Conservation (phyloP, 2,888 invertebrate species). For the Polymixis flavicincta region DNA sequence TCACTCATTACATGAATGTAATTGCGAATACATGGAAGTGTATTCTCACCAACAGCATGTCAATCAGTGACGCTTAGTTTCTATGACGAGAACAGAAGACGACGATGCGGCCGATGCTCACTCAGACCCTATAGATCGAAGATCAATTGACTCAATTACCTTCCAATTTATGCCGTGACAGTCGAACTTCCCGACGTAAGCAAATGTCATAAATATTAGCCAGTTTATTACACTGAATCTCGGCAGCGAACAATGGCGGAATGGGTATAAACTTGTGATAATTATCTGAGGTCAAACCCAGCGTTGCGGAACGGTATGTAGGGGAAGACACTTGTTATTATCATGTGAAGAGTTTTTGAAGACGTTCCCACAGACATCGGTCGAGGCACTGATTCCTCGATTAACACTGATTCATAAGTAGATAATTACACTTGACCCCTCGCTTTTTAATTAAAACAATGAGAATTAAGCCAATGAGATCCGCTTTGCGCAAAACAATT, state of each 20-base stretch:
- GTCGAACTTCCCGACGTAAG: constrained; percentile 39
- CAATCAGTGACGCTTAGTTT: constrained; percentile 13
- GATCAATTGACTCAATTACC: constrained; percentile 72
- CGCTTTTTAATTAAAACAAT: constrained; percentile 82
- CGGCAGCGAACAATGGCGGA: constrained; percentile 84
- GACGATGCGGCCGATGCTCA: background rate
- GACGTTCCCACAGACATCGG: constrained; percentile 86
- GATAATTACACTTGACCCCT: constrained; percentile 86
- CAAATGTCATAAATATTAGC: constrained; percentile 79
- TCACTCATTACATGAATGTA: constrained; percentile 76
- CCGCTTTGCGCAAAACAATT: constrained; percentile 69
- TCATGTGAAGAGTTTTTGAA: constrained; percentile 90
- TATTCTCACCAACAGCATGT: constrained; percentile 37
- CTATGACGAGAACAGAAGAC: constrained; percentile 33
- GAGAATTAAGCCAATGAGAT: constrained; percentile 70
- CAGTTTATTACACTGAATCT: constrained; percentile 82
- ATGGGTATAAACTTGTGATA: constrained; percentile 86
- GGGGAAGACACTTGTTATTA: constrained; percentile 86
- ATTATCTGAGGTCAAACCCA: constrained; percentile 87
- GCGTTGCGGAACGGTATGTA: constrained; percentile 87
- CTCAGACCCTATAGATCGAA: constrained; percentile 49
- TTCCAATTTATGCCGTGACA: constrained; percentile 56
- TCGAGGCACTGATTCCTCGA: constrained; percentile 86
- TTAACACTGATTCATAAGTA: constrained; percentile 88
- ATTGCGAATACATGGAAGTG: constrained; percentile 41